Conservation (phyloP, 2,113 vertebrate genomes). For the Aviceda subcristata region DNA sequence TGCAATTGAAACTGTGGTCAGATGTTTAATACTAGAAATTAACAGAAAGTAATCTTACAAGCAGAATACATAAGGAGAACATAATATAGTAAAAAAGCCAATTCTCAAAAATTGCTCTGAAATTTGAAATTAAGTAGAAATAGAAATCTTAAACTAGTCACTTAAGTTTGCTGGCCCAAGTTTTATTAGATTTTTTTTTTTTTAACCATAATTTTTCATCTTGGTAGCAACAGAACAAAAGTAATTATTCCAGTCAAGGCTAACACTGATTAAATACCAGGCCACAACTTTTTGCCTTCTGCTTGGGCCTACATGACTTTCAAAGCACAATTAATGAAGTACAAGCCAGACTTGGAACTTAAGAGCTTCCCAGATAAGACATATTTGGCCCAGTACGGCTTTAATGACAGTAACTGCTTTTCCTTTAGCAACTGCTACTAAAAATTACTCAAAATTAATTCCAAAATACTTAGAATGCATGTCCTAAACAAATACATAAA, state of each 20-base stretch:
- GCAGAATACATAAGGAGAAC: background rate
- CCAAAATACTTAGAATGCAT: background rate
- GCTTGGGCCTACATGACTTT: background rate
- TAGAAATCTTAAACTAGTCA: background rate
- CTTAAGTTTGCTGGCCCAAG: background rate
- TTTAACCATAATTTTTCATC: background rate
- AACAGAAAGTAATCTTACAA: background rate
- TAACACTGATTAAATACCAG: background rate
- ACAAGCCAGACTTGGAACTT: background rate
- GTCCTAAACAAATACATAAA: background rate
- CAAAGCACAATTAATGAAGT: background rate
- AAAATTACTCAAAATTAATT: background rate
- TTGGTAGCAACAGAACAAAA: background rate
- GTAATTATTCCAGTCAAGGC: background rate
- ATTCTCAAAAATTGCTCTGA: background rate
- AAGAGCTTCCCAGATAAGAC: background rate
- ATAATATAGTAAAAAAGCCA: background rate
- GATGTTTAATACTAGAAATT: background rate
- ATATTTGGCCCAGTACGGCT: background rate
- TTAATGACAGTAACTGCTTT: background rate
- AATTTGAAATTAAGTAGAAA: background rate
- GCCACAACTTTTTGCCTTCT: background rate
- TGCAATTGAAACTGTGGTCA: background rate
- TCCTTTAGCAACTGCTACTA: background rate
- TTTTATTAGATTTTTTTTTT: background rate